Evolutionary conservation across 2,888 invertebrate species (phyloP).

Genomic region (Hypolimnas misippus): DNA sequence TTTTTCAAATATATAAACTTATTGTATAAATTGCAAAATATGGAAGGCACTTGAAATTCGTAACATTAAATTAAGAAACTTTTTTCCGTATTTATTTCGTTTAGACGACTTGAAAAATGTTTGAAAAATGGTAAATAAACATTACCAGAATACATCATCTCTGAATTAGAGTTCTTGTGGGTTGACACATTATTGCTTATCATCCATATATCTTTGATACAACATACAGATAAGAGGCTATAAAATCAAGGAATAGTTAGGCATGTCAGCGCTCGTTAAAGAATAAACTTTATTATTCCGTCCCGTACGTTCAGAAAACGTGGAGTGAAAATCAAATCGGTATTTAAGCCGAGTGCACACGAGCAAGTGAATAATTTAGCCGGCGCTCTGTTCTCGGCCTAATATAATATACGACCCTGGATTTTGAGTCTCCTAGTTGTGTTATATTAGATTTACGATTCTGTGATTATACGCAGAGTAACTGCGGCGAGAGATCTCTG

Average conservation of each 20-base stretch:
- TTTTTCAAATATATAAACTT: no score
- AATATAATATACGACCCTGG: constrained; percentile 68
- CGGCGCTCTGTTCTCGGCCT: constrained; percentile 55
- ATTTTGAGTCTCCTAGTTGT: constrained; percentile 69
- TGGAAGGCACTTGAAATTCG: no score
- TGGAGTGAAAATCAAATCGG: constrained; percentile 48
- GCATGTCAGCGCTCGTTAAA: constrained; percentile 9
- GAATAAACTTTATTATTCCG: constrained; percentile 26
- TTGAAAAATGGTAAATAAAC: no score
- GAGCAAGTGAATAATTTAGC: constrained; percentile 52
- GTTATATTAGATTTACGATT: constrained; percentile 78
- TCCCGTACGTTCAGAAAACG: constrained; percentile 35
- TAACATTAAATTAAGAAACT: no score
- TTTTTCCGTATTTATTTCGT: no score
- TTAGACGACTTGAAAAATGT: no score
- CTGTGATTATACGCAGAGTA: constrained; percentile 73
- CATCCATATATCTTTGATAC: background rate
- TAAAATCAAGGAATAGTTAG: constrained; percentile 1
- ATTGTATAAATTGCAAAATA: no score
- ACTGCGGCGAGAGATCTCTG: constrained; percentile 31
- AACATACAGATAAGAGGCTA: background rate
- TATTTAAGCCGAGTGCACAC: constrained; percentile 52
- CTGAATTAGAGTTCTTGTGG: no score
- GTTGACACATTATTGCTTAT: no score
- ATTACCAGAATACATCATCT: no score